phyloP scores from a whole-genome alignment of 2,113 vertebrate species.

The Hassar affinis region DNA sequence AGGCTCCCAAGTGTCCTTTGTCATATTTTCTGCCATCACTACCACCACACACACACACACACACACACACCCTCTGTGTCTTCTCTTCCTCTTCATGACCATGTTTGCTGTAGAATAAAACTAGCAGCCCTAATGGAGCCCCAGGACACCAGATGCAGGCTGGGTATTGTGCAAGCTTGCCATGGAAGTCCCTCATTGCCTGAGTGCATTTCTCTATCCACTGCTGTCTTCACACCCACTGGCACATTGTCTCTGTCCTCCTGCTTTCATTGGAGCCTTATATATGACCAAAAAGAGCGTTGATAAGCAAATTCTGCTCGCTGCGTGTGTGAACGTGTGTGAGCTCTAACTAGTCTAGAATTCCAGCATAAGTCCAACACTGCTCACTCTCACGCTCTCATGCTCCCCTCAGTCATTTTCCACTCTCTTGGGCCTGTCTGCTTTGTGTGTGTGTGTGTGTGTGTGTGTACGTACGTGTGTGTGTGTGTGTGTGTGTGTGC shows the following conservation, averaged over 20 bases:
- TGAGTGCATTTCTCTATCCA: neutral
- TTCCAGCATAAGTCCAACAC: neutral
- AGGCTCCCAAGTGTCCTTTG: slow-evolving; percentile 4
- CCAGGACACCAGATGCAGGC: slow-evolving; percentile 33
- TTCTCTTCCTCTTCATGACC: neutral
- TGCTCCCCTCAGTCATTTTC: neutral
- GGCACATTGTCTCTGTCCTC: neutral
- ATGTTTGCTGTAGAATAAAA: slow-evolving; percentile 12
- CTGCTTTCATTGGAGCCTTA: neutral
- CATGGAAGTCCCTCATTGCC: neutral
- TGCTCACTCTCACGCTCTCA: neutral
- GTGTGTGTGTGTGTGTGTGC: too few species aligned
- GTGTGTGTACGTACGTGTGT: too few species aligned
- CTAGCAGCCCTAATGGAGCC: slow-evolving; percentile 12
- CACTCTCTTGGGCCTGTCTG: neutral
- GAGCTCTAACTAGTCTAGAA: neutral
- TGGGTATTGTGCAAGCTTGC: slow-evolving; percentile 29
- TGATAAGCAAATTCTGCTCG: neutral
- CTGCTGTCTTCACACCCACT: neutral
- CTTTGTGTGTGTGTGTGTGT: too few species aligned
- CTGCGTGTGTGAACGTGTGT: neutral
- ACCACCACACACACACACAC: too few species aligned
- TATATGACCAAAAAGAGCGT: neutral
- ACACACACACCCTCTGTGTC: neutral
- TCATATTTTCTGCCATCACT: slow-evolving; percentile 16